Evolutionary conservation across 2,113 vertebrate species (phyloP), one percentile per base, ranked within the genome.

Genomic region (Melanotaenia duboulayi): DNA sequence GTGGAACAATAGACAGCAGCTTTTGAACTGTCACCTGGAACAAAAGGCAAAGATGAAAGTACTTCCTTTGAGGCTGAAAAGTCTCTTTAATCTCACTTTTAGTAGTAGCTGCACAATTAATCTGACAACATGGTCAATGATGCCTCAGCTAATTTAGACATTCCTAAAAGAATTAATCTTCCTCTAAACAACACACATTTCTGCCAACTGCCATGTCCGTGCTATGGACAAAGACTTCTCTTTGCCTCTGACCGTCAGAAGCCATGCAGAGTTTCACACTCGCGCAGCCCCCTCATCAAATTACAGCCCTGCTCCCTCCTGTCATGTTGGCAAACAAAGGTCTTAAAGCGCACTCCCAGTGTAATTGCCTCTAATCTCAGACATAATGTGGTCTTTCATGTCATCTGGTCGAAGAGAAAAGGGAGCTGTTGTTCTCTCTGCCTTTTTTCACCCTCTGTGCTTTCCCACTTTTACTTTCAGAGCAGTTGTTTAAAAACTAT

Each of bases 261-360:
- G 70, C 56, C 88, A 88, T 81, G 80, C 58, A 50, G 81, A 69
- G 80, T 74, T 86, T 85, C 84, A 90, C 87, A 83, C 90, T 90
- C 82, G 7, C 44, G 24, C 80, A 71, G 82, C 79, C 86, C 81
- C 90, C 82, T 91, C 91, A 91, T 93, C 92, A 84, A 90, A 90
- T 93, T 92, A 92, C 92, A 90, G 86, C 90, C 89, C 65, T 87
- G 88, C 91, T 93, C 81, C 81, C 86, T 92, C 88, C 91, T 91
- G 93, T 94, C 93, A 92, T 93, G 92, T 93, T 90, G 89, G 92
- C 92, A 94, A 94, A 94, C 93, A 93, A 92, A 93, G 90, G 88
- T 85, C 90, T 93, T 88, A 90, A 90, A 93, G 91, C 90, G 68
- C 92, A 93, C 90, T 91, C 90, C 80, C 74, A 83, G 84, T 80